Evolutionary conservation across 2,888 invertebrate species (phyloP), one percentile per base, ranked within the genome.

Genomic region (Andrena bicolor): DNA sequence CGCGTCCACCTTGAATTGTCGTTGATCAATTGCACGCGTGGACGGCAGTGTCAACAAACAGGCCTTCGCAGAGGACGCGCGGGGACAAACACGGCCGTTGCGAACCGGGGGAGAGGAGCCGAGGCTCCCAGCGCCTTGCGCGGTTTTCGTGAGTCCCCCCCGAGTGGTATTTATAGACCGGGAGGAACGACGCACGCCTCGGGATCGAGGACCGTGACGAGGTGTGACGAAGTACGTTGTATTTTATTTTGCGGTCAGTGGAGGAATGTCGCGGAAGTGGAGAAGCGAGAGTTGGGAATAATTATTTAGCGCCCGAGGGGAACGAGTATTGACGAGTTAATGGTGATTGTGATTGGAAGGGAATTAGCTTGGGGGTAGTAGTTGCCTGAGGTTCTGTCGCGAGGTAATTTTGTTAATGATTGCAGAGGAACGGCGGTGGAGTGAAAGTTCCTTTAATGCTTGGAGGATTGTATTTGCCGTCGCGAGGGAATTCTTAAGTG

Each of bases 1-100:
- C 68, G 72, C 79, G 85, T 76, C 32, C 30, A 49, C 32, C 65
- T 85, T 41, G 70, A 63, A 83, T 76, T 76, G 30, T 63, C 35
- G 58, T 41, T 32, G 83, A 83, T 83, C 86, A 83, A 86, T 80
- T 76, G 71, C 23, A 10, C 7, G 58, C 41, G 56, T 65, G 70
- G 20, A 71, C 72, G 63, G 65, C 13, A 51, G 32, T 56, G 28
- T 66, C 71, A 35, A 61, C 35, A 69, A 73, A 70, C 20, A 51
- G 30, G 41, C 41, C n/a, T n/a, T 20, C 23, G 35, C 26, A 35
- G 41, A 4, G 56, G 23, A 23, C 10, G 48, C 10, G 48, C 30
- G 30, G 4, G 28, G 60, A 5, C 16, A 56, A 51, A 41, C 26
- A 26, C 35, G 58, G 16, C 3, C 41, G 13, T 1, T 16, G 60